A percentile compares a stretch with the other conserved stretches of the same genome.
Evolutionary conservation across 2,888 invertebrate species (phyloP).

Genomic region (Callimorpha dominula): DNA sequence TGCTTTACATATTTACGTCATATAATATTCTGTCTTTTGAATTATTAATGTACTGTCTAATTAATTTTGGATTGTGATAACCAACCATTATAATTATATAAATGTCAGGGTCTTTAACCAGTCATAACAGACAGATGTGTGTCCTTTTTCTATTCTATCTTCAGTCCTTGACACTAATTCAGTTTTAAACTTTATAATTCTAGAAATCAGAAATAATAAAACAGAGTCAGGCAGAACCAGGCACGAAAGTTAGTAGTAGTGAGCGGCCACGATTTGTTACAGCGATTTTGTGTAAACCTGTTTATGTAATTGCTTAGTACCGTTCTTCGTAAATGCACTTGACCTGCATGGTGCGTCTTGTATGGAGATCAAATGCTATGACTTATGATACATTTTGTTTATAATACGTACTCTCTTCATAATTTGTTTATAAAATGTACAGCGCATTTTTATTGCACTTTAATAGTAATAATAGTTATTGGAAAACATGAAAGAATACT

Average conservation of each 20-base stretch:
- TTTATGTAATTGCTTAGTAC: slow-evolving; percentile 67
- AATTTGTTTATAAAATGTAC: slow-evolving; percentile 20
- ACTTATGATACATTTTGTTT: slow-evolving; percentile 45
- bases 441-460: slow-evolving; percentile 17
- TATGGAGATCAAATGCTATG: slow-evolving; percentile 44
- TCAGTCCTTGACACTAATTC: slow-evolving; percentile 4
- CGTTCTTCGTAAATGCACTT: slow-evolving; percentile 64
- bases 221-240: slow-evolving; percentile 2
- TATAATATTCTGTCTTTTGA: neutral
- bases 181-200: neutral
- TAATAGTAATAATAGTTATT: slow-evolving; percentile 23
- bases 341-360: slow-evolving; percentile 59
- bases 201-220: slow-evolving; percentile 5
- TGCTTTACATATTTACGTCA: too few species aligned
- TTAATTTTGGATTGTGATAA: neutral
- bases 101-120: neutral
- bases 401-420: slow-evolving; percentile 16
- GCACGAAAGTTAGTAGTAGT: slow-evolving; percentile 4
- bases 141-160: neutral
- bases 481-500: slow-evolving; percentile 40
- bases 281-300: slow-evolving; percentile 56
- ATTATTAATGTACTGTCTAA: neutral
- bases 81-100: neutral
- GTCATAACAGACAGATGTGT: neutral
- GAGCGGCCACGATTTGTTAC: slow-evolving; percentile 36